These are phyloP conservation scores for Plagodis dolabraria DNA, from an alignment of 2,888 invertebrate genomes.

Conservation along the genomic window DNA sequence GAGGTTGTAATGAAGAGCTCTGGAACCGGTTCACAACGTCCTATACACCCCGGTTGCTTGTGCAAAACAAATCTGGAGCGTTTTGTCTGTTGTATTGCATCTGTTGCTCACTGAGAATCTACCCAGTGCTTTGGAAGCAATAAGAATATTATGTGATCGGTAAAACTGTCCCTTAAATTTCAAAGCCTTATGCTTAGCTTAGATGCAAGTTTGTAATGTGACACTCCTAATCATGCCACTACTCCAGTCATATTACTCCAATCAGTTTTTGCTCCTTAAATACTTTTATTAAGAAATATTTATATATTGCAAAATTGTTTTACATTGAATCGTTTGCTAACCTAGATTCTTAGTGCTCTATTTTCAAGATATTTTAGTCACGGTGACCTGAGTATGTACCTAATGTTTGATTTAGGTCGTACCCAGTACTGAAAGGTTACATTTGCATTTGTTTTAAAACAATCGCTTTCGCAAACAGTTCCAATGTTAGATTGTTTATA, in stretches of 20 bases:
- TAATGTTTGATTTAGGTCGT: constrained; percentile 34
- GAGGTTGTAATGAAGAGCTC: constrained; percentile 60
- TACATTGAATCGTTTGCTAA: no score
- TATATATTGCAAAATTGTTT: no score
- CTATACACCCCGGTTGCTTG: constrained; percentile 19
- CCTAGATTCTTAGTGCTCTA: constrained; percentile 22
- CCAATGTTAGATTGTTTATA: no score
- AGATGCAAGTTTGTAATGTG: no score
- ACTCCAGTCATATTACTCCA: no score
- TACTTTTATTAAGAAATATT: no score
- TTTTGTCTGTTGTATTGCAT: constrained; percentile 2
- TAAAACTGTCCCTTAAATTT: no score
- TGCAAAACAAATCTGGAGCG: constrained; percentile 22
- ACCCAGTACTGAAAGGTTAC: constrained; percentile 24
- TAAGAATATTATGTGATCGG: no score
- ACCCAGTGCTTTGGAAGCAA: no score
- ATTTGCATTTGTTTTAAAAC: constrained; percentile 25
- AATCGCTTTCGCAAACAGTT: constrained; percentile 16
- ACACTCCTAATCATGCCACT: no score
- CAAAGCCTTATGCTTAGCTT: no score
- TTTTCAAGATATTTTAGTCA: constrained; percentile 32
- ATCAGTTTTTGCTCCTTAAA: no score
- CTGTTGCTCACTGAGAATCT: neutral
- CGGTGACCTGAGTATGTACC: constrained; percentile 4
- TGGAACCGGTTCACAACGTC: constrained; percentile 62